These are phyloP conservation scores for Tenthredo livida DNA, from an alignment of 2,888 invertebrate genomes.

Conservation along the genomic window DNA sequence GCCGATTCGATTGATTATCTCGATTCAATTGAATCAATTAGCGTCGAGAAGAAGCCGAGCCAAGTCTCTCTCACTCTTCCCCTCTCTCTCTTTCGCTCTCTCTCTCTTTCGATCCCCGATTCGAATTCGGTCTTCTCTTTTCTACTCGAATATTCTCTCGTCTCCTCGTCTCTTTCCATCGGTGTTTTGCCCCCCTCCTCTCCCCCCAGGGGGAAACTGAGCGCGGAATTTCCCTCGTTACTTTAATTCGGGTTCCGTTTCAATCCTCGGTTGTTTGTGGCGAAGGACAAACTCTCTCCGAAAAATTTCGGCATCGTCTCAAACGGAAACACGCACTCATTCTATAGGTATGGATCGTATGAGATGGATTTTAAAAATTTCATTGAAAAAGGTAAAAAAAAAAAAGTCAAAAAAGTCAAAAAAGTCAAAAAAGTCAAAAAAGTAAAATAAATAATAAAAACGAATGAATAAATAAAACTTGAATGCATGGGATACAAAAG, in stretches of 20 bases:
- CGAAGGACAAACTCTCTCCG: conserved; percentile 10
- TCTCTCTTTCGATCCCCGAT: not conserved
- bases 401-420: too few relatives aligned
- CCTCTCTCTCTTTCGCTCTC: not conserved
- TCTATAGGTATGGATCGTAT: too few relatives aligned
- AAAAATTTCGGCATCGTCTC: not conserved
- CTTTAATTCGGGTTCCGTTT: conserved; percentile 46
- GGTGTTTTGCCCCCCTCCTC: not conserved
- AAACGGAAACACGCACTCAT: conserved; percentile 9
- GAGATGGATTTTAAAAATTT: too few relatives aligned
- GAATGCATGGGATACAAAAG: not conserved
- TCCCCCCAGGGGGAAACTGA: not conserved
- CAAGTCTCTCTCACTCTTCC: conserved; percentile 20
- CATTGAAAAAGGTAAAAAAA: too few relatives aligned
- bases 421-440: not conserved
- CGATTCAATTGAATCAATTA: conserved; percentile 51
- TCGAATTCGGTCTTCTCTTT: not conserved
- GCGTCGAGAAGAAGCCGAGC: conserved; percentile 44
- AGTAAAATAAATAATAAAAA: not conserved
- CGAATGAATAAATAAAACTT: not conserved
- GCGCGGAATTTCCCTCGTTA: conserved; percentile 46
- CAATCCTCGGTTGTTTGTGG: conserved; percentile 45
- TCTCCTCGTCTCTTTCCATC: not conserved
- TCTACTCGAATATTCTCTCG: not conserved
- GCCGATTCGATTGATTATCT: conserved; percentile 49